Base-by-base conservation (phyloP, 2,888 invertebrate species). In the Drosophila birchii region DNA sequence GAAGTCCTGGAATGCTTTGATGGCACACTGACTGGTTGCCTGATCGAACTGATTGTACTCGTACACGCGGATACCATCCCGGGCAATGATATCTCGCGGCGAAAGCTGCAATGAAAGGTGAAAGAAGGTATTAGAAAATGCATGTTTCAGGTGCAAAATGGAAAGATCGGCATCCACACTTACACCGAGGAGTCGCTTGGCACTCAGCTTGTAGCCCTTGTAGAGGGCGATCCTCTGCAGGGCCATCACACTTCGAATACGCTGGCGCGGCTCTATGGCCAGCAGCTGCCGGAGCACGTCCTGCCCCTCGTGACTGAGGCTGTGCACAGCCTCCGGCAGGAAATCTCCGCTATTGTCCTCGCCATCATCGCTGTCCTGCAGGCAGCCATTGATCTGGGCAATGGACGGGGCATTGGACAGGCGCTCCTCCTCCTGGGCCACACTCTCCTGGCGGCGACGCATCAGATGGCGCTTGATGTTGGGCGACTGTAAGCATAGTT, bases 151-250 rank as follows among this genome's bases (percentile, higher is more conserved):
- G 18, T 43, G 11, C 6, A 18, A 2, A 12, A 20, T 29, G 43
- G 14, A 12, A 5, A 14, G 12, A 12, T 44, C 26, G 5, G 16
- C 14, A 12, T 0, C 5, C 5, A 2, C 16, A 80, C 80, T 81
- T 79, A 91, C 91, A 49, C 81, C 82, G 18, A 85, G 79, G 26
- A 91, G 77, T 47, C 79, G 74, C 56, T 89, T 78, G 5, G 85
- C 57, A 23, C 89, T 85, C 58, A 92, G 78, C 59, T 90, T 88
- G 23, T 89, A 92, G 49, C 88, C 79, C 71, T 90, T 90, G 63
- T 82, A 92, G 49, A 92, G 77, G 43, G 91, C 91, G 34, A 92
- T 91, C 63, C 84, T 86, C 69, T 91, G 90, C 53, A 92, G 76
- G 3, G 84, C 78, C 75, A 91, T 76, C 9, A 91, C 83, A 9